phyloP scores from a whole-genome alignment of 2,113 vertebrate species.

The Sturnira hondurensis region DNA sequence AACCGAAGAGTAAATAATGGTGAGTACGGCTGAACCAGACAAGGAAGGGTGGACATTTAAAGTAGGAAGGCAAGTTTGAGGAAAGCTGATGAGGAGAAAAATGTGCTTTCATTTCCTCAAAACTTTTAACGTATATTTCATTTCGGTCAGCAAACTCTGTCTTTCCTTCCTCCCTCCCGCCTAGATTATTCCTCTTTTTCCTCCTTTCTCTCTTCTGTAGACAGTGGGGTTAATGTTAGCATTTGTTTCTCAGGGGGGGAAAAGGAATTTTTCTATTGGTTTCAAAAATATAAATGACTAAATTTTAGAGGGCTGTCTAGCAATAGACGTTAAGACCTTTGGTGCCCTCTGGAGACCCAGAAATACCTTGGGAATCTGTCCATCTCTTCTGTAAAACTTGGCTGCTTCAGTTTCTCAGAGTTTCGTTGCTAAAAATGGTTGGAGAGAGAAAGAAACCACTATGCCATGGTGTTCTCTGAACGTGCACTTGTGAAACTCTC shows the following conservation, averaged over 20 bases:
- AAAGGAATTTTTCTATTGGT: neutral
- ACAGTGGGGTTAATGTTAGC: neutral
- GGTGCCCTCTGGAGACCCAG: neutral
- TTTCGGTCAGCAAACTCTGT: neutral
- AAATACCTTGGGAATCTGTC: constrained; percentile 28
- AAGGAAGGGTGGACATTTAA: neutral
- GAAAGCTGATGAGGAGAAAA: neutral
- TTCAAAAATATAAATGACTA: neutral
- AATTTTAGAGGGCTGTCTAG: neutral
- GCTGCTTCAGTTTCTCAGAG: constrained; percentile 33
- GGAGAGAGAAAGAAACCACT: neutral
- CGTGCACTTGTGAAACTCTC: neutral
- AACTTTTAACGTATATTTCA: neutral
- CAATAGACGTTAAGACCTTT: neutral
- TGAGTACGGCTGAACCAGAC: neutral
- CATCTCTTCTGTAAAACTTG: constrained; percentile 48
- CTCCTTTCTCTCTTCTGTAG: neutral
- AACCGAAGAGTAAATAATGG: neutral
- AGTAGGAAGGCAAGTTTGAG: neutral
- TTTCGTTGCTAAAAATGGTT: constrained; percentile 17
- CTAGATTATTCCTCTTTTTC: neutral
- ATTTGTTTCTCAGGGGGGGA: neutral
- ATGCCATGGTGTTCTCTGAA: neutral
- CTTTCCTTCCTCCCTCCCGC: neutral
- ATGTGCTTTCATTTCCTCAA: neutral